Percentiles rank a stretch among this genome's conserved stretches.
Evolutionary conservation across 2,888 invertebrate genomes (phyloP).

Genomic region (Melieria omissa): DNA sequence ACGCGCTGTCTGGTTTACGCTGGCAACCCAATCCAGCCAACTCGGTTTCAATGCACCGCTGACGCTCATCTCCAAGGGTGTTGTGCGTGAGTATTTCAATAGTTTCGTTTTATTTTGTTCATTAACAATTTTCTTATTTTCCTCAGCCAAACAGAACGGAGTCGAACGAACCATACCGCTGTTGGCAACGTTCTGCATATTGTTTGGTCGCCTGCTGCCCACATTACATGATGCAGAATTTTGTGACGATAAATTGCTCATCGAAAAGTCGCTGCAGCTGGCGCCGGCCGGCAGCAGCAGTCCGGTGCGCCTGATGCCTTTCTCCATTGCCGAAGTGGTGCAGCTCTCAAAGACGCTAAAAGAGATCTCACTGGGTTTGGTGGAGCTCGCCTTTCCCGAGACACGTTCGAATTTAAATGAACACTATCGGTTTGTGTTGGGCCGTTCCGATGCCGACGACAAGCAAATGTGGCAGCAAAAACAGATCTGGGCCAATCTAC

Average conservation of each 20-base stretch:
- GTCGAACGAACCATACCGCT: constrained; percentile 76
- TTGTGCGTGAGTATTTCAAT: constrained; percentile 62
- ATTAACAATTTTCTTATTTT: constrained; percentile 1
- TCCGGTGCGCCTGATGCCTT: constrained; percentile 69
- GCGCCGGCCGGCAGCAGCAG: constrained; percentile 42
- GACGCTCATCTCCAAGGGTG: constrained; percentile 65
- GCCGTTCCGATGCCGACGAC: constrained; percentile 62
- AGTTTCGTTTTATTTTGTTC: neutral
- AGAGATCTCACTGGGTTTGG: constrained; percentile 84
- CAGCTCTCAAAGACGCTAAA: constrained; percentile 79
- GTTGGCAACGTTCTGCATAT: constrained; percentile 84
- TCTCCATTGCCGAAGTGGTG: constrained; percentile 79
- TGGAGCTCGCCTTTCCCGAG: constrained; percentile 88
- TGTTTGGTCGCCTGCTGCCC: constrained; percentile 82
- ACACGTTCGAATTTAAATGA: constrained; percentile 73
- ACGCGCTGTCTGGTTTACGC: constrained; percentile 77
- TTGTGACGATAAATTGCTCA: constrained; percentile 68
- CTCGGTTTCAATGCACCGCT: constrained; percentile 65
- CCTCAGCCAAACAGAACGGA: constrained; percentile 70
- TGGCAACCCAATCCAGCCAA: constrained; percentile 64
- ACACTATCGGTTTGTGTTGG: constrained; percentile 70
- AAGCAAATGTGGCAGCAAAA: constrained; percentile 67
- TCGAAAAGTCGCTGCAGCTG: constrained; percentile 49
- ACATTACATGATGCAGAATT: constrained; percentile 90
- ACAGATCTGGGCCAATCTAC: constrained; percentile 81